Conservation (phyloP, 2,113 vertebrate species). For the Panthera leo region DNA sequence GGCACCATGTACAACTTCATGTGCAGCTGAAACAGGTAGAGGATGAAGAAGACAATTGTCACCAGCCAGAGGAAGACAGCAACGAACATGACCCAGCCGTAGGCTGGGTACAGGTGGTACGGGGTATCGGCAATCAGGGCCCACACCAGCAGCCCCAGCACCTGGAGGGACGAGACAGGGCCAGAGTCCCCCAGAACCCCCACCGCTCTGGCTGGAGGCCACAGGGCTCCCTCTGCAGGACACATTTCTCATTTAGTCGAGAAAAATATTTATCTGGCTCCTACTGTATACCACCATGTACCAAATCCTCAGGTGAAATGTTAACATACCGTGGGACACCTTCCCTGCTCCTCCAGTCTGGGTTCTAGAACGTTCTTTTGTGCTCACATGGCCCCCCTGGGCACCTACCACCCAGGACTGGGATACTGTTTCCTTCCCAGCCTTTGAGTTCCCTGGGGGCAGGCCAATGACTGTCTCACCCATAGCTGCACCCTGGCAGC, state of each 20-base stretch:
- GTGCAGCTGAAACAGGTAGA: conserved; percentile 86
- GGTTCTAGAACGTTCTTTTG: neutral
- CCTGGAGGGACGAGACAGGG: conserved; percentile 76
- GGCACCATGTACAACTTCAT: conserved; percentile 85
- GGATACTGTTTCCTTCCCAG: neutral
- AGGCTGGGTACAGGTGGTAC: conserved; percentile 71
- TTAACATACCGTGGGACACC: neutral
- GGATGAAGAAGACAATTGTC: conserved; percentile 88
- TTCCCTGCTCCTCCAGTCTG: neutral
- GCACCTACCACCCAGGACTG: neutral
- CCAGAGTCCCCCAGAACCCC: neutral
- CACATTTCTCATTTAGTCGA: neutral
- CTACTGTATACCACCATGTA: too few species aligned
- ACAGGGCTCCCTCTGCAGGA: neutral
- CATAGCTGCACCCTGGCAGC: accelerated
- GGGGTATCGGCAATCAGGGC: conserved; percentile 86
- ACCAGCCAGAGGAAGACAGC: conserved; percentile 92
- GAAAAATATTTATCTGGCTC: neutral
- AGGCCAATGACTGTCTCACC: neutral
- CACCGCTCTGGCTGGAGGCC: neutral
- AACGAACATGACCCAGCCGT: conserved; percentile 96
- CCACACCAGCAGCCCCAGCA: conserved; percentile 93
- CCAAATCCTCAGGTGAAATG: neutral
- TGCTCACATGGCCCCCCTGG: accelerated
- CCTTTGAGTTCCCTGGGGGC: neutral